Conservation (phyloP, 2,888 invertebrate genomes). For the Ctena decussata region DNA sequence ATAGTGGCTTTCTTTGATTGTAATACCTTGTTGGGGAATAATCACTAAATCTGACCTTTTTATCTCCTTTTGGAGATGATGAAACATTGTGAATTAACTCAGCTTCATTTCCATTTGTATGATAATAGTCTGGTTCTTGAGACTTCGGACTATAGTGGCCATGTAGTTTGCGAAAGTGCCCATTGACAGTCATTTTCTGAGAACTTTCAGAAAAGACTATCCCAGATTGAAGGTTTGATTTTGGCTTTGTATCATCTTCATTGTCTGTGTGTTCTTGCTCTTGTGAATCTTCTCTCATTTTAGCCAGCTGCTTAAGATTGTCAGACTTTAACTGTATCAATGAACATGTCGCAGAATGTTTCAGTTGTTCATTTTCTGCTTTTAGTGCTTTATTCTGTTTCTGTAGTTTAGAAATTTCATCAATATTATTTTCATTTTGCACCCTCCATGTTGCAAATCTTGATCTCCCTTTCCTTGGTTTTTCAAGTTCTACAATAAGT, state of each 20-base stretch:
- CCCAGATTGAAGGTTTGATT: neutral
- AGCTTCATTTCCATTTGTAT: neutral
- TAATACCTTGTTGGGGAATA: neutral
- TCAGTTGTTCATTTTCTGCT: constrained; percentile 59
- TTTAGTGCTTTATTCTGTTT: constrained; percentile 57
- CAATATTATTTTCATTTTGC: constrained; percentile 7
- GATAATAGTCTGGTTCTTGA: neutral
- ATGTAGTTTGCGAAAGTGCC: neutral
- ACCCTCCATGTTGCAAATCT: neutral
- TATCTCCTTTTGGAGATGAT: neutral
- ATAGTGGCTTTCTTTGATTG: neutral
- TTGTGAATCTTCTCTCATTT: constrained; percentile 47
- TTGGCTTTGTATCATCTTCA: neutral
- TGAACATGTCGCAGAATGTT: neutral
- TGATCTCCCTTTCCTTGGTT: constrained; percentile 48
- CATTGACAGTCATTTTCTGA: neutral
- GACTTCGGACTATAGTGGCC: neutral
- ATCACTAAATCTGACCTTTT: neutral
- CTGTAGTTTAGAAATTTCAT: constrained; percentile 52
- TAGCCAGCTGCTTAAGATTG: constrained; percentile 60
- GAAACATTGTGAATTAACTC: neutral
- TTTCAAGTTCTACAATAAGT: constrained; percentile 63
- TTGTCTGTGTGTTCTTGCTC: neutral
- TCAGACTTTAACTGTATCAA: constrained; percentile 44
- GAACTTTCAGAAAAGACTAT: neutral